phyloP scores from a whole-genome alignment of 2,888 invertebrate genomes.

The Incurvaria masculella region DNA sequence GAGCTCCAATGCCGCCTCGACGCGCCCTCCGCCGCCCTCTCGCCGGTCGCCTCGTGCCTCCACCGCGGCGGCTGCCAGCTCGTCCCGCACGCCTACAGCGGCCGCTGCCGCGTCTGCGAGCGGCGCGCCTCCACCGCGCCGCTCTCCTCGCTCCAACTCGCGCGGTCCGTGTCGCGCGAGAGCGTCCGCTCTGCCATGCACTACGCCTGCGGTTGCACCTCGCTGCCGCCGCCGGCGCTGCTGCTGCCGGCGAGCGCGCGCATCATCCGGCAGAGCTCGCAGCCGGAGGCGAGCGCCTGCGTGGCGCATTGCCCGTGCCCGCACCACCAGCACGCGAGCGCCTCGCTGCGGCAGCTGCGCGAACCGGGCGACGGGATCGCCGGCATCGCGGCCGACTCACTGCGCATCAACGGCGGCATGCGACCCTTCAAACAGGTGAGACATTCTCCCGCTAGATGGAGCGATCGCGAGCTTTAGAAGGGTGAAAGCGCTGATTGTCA shows the following conservation, averaged over 20 bases:
- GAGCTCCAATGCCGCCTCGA: constrained; percentile 71
- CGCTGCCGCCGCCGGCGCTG: constrained; percentile 64
- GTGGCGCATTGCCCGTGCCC: constrained; percentile 63
- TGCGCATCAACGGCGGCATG: constrained; percentile 95
- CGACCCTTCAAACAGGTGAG: constrained; percentile 93
- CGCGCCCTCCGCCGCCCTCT: constrained; percentile 27
- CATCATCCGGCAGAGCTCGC: constrained; percentile 87
- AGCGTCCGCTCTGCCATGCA: constrained; percentile 72
- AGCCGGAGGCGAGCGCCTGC: constrained; percentile 73
- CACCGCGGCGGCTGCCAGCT: constrained; percentile 64
- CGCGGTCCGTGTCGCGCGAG: constrained; percentile 81
- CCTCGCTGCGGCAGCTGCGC: constrained; percentile 81
- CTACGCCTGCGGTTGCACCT: constrained; percentile 59
- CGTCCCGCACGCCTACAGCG: constrained; percentile 58
- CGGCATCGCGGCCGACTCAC: constrained; percentile 93
- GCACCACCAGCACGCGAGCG: constrained; percentile 71
- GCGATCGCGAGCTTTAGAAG: constrained; percentile 21
- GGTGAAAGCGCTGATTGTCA: neutral
- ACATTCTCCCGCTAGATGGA: constrained; percentile 34
- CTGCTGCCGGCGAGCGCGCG: constrained; percentile 70
- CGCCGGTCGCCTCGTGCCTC: constrained; percentile 55
- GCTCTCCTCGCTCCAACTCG: constrained; percentile 70
- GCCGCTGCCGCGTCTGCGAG: constrained; percentile 68
- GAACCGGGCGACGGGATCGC: constrained; percentile 86
- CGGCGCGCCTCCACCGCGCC: constrained; percentile 80